Conservation (phyloP, 2,888 invertebrate genomes). For the Temnothorax ravouxi region DNA sequence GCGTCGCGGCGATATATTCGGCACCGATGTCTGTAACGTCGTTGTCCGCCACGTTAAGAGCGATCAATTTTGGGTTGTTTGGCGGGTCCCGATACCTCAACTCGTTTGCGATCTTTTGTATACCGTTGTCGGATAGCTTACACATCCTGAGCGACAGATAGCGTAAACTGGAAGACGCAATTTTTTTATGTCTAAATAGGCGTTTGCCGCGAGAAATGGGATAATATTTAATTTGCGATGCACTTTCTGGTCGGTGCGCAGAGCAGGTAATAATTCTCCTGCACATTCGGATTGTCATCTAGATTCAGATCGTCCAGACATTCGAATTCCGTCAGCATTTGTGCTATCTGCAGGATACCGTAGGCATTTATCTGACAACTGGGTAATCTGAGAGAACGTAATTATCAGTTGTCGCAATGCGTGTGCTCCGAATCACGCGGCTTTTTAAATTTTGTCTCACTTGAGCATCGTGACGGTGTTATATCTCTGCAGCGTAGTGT, state of each 20-base stretch:
- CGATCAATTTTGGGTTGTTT: conserved; percentile 73
- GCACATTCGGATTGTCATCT: conserved; percentile 82
- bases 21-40: conserved; percentile 82
- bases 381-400: conserved; percentile 77
- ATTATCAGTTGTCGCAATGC: neutral
- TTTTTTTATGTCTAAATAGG: neutral
- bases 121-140: conserved; percentile 79
- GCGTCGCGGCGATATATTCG: conserved; percentile 77
- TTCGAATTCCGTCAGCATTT: conserved; percentile 72
- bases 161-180: conserved; percentile 70
- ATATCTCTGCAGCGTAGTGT: conserved; percentile 68
- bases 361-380: conserved; percentile 80
- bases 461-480: conserved; percentile 71
- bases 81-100: conserved; percentile 74
- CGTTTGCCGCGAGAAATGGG: neutral
- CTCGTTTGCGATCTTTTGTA: conserved; percentile 78
- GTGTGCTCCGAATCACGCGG: neutral
- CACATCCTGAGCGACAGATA: conserved; percentile 83
- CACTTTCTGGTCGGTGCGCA: conserved; percentile 75
- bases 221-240: neutral
- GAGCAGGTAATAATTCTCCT: conserved; percentile 82
- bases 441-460: conserved; percentile 55
- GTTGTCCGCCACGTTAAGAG: conserved; percentile 85
- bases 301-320: conserved; percentile 81
- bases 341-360: conserved; percentile 79